Conservation (phyloP, 2,113 vertebrate genomes). For the Notarius lentiginosus region DNA sequence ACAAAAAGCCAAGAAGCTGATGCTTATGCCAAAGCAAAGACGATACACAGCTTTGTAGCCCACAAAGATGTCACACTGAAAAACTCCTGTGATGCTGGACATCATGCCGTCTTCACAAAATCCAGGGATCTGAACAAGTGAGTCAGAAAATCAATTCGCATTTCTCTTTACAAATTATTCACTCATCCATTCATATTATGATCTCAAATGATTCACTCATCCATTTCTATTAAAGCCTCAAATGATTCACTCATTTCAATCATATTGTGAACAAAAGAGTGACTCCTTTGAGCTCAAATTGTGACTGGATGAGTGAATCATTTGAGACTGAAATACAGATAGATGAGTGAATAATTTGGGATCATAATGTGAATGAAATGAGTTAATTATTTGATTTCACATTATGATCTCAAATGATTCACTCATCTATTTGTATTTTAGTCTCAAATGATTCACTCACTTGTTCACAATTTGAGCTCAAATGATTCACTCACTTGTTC, state of each 20-base stretch:
- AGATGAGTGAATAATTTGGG: neutral
- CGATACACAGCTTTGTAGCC: conserved; percentile 93
- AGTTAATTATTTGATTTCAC: neutral
- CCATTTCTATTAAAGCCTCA: neutral
- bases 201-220: neutral
- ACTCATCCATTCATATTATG: neutral
- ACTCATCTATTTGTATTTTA: neutral
- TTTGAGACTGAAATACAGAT: neutral
- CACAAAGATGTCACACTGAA: conserved; percentile 84
- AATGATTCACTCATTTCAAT: neutral
- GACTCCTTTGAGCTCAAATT: neutral
- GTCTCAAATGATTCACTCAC: neutral
- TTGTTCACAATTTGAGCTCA: neutral
- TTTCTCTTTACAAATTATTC: too few species aligned
- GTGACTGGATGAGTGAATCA: neutral
- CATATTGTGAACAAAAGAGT: neutral
- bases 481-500: neutral
- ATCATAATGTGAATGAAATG: neutral
- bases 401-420: neutral
- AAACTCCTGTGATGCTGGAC: conserved; percentile 61
- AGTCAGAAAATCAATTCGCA: neutral
- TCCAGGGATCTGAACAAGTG: conserved; percentile 82
- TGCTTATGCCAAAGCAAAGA: conserved; percentile 85
- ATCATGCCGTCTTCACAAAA: conserved; percentile 83
- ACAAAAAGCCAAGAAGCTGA: conserved; percentile 83